phyloP scores from a whole-genome alignment of 2,797 vertebrate species.

The Silurus lanzhouensis region DNA sequence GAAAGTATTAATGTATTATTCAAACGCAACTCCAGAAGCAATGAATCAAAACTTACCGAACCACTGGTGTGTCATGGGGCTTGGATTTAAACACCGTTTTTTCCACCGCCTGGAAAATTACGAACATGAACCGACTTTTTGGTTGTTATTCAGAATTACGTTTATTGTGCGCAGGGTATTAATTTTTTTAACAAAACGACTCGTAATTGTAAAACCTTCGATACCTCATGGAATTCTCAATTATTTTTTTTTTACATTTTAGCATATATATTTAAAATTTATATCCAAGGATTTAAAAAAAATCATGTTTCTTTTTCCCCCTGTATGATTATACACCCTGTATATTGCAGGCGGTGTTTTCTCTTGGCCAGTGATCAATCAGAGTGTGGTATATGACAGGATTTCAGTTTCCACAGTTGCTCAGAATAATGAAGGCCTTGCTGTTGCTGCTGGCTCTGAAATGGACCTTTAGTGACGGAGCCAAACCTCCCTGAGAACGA shows the following conservation, averaged over 20 bases:
- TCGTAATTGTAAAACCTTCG: constrained; percentile 9
- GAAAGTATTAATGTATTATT: constrained; percentile 79
- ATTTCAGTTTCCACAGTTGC: constrained; percentile 52
- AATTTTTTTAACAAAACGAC: constrained; percentile 47
- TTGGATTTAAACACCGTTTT: constrained; percentile 72
- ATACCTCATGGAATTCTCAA: not conserved
- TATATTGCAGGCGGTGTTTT: constrained; percentile 31
- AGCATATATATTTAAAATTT: constrained; percentile 19
- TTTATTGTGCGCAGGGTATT: constrained; percentile 47
- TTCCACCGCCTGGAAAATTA: constrained; percentile 63
- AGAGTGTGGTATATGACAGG: constrained; percentile 46
- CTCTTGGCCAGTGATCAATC: constrained; percentile 44
- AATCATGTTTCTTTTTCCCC: constrained; percentile 38
- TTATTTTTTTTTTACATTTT: not conserved
- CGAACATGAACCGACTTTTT: constrained; percentile 46
- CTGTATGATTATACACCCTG: constrained; percentile 39
- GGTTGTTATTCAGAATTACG: constrained; percentile 26
- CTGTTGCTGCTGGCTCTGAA: constrained; percentile 45
- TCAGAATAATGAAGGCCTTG: constrained; percentile 51
- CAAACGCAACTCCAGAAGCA: constrained; percentile 79
- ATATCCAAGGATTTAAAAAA: constrained; percentile 12
- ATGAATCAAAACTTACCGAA: constrained; percentile 79
- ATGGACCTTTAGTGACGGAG: constrained; percentile 47
- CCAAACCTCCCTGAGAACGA: constrained; percentile 37
- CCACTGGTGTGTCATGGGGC: constrained; percentile 68